Percentiles rank a stretch among this genome's conserved stretches.
phyloP scores from a whole-genome alignment of 2,113 vertebrate genomes.

The Carlito syrichta region DNA sequence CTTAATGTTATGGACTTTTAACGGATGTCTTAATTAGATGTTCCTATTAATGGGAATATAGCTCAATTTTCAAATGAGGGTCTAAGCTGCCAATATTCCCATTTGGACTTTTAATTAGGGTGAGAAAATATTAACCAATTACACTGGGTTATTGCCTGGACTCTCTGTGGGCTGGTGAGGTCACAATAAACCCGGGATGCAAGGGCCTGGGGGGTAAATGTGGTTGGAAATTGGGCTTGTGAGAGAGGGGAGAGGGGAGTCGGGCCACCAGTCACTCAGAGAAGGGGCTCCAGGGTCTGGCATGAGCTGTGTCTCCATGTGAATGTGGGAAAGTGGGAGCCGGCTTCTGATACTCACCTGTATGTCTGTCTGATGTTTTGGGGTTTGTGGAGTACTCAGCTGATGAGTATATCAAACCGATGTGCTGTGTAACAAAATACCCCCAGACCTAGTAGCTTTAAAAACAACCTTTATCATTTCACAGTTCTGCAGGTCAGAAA shows the following conservation, averaged over 20 bases:
- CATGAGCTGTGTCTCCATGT: background rate
- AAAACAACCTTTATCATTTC: background rate
- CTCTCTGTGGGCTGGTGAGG: background rate
- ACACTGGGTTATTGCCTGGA: background rate
- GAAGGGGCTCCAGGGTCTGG: background rate
- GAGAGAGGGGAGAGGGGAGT: background rate
- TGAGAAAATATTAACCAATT: conserved; percentile 63
- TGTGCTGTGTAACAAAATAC: background rate
- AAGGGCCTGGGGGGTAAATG: background rate
- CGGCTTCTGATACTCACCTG: background rate
- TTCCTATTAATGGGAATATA: conserved; percentile 72
- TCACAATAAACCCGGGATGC: background rate
- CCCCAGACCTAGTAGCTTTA: background rate
- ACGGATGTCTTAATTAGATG: conserved; percentile 78
- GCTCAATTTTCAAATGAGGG: conserved; percentile 74
- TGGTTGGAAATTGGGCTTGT: rapidly evolving
- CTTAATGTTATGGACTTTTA: conserved; percentile 77
- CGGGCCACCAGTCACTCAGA: background rate
- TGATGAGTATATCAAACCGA: background rate
- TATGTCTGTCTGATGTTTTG: background rate
- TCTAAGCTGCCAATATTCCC: conserved; percentile 72
- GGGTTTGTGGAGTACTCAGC: background rate
- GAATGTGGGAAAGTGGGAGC: background rate
- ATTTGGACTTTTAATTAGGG: conserved; percentile 76
- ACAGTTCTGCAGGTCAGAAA: background rate